phyloP scores from a whole-genome alignment of 92 coral and sea anemone genomes.

The Porites rus region DNA sequence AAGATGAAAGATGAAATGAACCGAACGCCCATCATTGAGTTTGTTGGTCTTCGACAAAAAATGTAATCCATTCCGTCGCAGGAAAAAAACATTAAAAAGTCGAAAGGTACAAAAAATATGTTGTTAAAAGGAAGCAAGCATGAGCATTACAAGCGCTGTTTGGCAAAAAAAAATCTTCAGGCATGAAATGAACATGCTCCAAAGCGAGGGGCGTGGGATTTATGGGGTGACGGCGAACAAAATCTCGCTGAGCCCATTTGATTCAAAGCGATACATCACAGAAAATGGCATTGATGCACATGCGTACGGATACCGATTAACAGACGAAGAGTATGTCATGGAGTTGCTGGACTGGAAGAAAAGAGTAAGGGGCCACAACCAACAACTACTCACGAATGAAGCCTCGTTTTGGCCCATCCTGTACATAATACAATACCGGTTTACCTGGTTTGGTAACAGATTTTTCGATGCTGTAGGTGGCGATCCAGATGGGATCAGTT shows the following conservation, averaged over 20 bases:
- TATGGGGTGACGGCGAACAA: not conserved
- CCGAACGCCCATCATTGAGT: not conserved
- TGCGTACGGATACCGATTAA: slow-evolving; percentile 32
- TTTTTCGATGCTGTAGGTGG: too few relatives aligned
- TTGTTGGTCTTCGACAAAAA: not conserved
- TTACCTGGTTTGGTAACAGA: too few relatives aligned
- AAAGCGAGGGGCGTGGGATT: not conserved
- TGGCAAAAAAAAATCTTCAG: not conserved
- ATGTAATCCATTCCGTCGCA: not conserved
- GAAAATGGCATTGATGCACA: slow-evolving; percentile 19
- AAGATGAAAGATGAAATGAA: too few relatives aligned
- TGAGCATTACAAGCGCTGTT: slow-evolving; percentile 2
- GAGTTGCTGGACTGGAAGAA: not conserved
- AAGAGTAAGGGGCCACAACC: too few relatives aligned
- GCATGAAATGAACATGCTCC: too few relatives aligned
- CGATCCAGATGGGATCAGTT: too few relatives aligned
- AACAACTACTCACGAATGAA: too few relatives aligned
- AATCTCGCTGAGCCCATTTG: not conserved
- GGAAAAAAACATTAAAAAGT: not conserved
- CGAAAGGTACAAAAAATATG: slow-evolving; percentile 31
- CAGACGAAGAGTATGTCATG: not conserved
- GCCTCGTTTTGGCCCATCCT: too few relatives aligned
- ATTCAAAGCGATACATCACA: slow-evolving; percentile 25
- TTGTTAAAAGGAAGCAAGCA: not conserved
- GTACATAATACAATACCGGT: too few relatives aligned